Conservation (phyloP, 2,888 invertebrate genomes). For the Nematopogon swammerdamellus region DNA sequence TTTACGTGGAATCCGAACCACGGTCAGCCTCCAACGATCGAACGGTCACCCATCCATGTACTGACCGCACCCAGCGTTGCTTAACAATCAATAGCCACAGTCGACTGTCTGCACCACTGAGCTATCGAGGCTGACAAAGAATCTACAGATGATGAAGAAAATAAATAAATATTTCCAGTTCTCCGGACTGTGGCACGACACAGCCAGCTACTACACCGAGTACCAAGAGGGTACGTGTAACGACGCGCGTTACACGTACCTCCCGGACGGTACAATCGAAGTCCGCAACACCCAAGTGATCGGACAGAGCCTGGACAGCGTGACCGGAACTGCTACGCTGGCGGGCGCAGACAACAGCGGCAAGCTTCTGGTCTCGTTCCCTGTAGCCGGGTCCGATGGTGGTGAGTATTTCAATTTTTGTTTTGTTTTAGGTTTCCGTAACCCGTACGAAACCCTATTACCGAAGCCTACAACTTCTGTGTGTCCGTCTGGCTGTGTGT, state of each 20-base stretch:
- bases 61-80: too few relatives aligned
- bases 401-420: too few relatives aligned
- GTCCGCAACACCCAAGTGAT: conserved; percentile 26
- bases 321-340: conserved; percentile 43
- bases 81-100: too few relatives aligned
- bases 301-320: conserved; percentile 38
- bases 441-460: too few relatives aligned
- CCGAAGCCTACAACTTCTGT: too few relatives aligned
- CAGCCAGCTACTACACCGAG: conserved; percentile 57
- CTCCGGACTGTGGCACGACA: conserved; percentile 60
- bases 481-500: too few relatives aligned
- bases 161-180: conserved; percentile 23
- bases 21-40: too few relatives aligned
- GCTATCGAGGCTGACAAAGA: too few relatives aligned
- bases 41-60: too few relatives aligned
- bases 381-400: conserved; percentile 33
- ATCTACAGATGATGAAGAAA: too few relatives aligned
- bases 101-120: too few relatives aligned
- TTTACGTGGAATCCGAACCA: too few relatives aligned
- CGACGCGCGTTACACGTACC: conserved; percentile 47
- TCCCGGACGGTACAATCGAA: conserved; percentile 17
- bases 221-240: conserved; percentile 61
- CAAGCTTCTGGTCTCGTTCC: conserved; percentile 53
- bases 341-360: conserved; percentile 37
- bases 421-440: background rate